Evolutionary conservation across 2,888 invertebrate genomes (phyloP).

Genomic region (Frankliniella fusca): DNA sequence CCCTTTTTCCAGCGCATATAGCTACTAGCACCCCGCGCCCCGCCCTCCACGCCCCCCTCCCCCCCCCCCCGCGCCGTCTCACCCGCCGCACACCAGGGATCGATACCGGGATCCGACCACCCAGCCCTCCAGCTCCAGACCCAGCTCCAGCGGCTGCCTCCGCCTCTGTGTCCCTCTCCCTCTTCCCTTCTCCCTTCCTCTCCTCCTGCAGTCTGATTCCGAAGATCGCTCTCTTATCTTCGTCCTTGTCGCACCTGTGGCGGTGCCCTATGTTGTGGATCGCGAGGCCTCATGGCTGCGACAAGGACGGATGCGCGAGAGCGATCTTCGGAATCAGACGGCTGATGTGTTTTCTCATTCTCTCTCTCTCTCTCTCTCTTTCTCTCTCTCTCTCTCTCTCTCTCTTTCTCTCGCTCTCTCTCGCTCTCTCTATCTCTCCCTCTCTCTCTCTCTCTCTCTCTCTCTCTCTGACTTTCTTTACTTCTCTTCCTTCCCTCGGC

Average conservation of each 20-base stretch:
- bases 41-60: neutral
- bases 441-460: neutral
- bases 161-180: neutral
- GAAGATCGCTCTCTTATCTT: too few species aligned
- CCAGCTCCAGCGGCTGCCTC: neutral
- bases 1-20: neutral
- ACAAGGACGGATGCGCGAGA: too few species aligned
- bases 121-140: neutral
- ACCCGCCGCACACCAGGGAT: neutral
- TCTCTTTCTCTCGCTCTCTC: neutral
- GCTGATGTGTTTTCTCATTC: too few species aligned
- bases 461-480: neutral
- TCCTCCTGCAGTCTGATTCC: too few species aligned
- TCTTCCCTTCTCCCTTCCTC: neutral
- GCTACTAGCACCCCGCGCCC: neutral
- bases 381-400: neutral
- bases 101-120: conserved; percentile 12
- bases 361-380: too few species aligned
- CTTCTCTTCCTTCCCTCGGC: neutral
- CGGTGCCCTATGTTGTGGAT: too few species aligned
- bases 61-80: neutral
- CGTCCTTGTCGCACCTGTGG: too few species aligned
- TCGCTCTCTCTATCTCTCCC: neutral
- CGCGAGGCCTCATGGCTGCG: too few species aligned
- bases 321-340: too few species aligned